phyloP scores from a whole-genome alignment of 2,888 invertebrate genomes.

The Lypha dubia region DNA sequence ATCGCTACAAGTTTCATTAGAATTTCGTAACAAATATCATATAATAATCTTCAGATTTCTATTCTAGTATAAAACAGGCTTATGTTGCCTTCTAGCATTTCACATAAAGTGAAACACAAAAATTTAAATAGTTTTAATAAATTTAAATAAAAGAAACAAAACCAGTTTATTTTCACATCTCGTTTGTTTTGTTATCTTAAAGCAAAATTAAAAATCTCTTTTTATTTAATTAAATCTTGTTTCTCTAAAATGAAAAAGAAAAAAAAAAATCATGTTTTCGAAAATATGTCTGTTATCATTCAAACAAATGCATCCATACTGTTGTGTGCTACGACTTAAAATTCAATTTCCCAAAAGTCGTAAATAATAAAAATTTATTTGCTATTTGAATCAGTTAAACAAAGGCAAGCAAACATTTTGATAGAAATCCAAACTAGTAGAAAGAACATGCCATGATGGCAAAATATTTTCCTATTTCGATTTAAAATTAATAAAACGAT shows the following conservation, averaged over 20 bases:
- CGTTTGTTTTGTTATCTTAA: not conserved
- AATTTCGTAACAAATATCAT: too few relatives aligned
- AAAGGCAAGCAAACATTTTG: slow-evolving; percentile 2
- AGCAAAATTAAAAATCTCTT: not conserved
- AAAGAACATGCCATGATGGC: not conserved
- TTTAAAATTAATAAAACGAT: slow-evolving; percentile 9
- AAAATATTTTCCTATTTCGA: slow-evolving; percentile 7
- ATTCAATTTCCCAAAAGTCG: slow-evolving; percentile 44
- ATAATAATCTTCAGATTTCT: too few relatives aligned
- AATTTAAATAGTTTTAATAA: not conserved
- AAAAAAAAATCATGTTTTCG: not conserved
- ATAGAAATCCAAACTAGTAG: not conserved
- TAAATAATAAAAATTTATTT: slow-evolving; percentile 49
- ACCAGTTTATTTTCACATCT: not conserved
- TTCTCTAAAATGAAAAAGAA: not conserved
- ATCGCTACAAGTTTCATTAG: too few relatives aligned
- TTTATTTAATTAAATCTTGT: not conserved
- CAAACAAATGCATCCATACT: not conserved
- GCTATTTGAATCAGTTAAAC: not conserved
- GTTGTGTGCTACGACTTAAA: not conserved
- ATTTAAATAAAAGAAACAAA: not conserved
- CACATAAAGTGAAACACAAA: too few relatives aligned
- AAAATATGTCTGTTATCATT: not conserved
- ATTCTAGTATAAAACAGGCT: too few relatives aligned
- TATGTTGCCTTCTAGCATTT: too few relatives aligned